Percentiles rank a stretch among this genome's conserved stretches.
Evolutionary conservation across 2,888 invertebrate species (phyloP).

Genomic region (Argyresthia goedartella): DNA sequence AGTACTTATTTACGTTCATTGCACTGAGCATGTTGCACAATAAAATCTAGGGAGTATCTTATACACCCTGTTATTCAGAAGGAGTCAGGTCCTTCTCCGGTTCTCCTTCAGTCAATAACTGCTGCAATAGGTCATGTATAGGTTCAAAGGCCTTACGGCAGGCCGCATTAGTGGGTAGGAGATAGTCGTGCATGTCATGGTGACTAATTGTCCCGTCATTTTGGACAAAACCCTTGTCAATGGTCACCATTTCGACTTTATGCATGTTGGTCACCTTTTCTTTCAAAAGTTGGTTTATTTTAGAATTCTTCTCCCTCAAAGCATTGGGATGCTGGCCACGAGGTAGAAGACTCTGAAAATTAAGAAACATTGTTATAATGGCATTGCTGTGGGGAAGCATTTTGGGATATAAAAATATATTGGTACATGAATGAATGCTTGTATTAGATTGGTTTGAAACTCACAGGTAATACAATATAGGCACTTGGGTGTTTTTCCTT

Average conservation of each 20-base stretch:
- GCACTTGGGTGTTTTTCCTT: conserved; percentile 83
- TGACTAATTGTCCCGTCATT: conserved; percentile 86
- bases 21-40: conserved; percentile 54
- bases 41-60: conserved; percentile 17
- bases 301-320: conserved; percentile 80
- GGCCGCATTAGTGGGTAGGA: conserved; percentile 88
- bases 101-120: conserved; percentile 82
- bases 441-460: conserved; percentile 29
- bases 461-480: conserved; percentile 88
- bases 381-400: not conserved
- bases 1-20: conserved; percentile 20
- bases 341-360: conserved; percentile 88
- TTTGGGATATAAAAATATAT: no score
- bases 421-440: not conserved
- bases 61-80: conserved; percentile 67
- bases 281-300: conserved; percentile 81
- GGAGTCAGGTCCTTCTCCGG: conserved; percentile 80
- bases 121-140: conserved; percentile 82
- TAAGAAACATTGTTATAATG: conserved; percentile 7
- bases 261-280: conserved; percentile 73
- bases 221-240: conserved; percentile 85
- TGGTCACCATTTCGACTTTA: conserved; percentile 82
- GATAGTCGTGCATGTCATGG: conserved; percentile 93
- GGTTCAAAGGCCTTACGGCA: conserved; percentile 90
- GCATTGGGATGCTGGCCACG: conserved; percentile 89